phyloP scores from a whole-genome alignment of 2,797 vertebrate genomes.

The Coracias cyanogaster region DNA sequence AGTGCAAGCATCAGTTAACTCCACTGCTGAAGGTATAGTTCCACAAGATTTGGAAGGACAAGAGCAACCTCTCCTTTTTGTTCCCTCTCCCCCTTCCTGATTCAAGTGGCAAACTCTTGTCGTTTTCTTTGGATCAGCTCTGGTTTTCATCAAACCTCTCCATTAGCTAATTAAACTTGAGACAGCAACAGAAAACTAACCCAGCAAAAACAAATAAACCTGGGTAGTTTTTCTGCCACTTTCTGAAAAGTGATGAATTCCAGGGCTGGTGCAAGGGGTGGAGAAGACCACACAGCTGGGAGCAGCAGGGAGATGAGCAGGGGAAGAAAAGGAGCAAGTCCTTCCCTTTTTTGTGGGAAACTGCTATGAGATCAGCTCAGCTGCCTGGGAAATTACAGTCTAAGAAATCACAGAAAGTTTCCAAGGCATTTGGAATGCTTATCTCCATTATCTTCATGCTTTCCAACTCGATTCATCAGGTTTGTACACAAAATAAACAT shows the following conservation, averaged over 20 bases:
- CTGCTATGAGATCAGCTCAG: not conserved
- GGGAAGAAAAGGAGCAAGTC: not conserved
- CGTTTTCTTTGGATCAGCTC: not conserved
- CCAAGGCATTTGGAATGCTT: not conserved
- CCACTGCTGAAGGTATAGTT: not conserved
- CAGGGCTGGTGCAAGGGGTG: not conserved
- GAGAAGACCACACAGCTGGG: not conserved
- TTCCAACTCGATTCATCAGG: not conserved
- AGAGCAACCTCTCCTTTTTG: not conserved
- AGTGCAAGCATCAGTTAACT: not conserved
- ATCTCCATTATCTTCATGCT: not conserved
- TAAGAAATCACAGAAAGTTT: not conserved
- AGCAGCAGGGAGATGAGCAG: not conserved
- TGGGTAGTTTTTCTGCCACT: not conserved
- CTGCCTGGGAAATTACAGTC: not conserved
- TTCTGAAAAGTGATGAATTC: slow-evolving; percentile 9
- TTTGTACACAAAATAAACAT: not conserved
- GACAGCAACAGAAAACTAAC: not conserved
- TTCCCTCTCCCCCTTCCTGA: not conserved
- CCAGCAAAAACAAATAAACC: not conserved
- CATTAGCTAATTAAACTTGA: not conserved
- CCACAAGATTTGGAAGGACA: not conserved
- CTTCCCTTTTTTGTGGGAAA: not conserved
- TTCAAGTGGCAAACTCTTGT: not conserved
- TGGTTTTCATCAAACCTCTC: not conserved